Conservation (phyloP, 2,888 invertebrate species). For the Arrhopalites spinosus region DNA sequence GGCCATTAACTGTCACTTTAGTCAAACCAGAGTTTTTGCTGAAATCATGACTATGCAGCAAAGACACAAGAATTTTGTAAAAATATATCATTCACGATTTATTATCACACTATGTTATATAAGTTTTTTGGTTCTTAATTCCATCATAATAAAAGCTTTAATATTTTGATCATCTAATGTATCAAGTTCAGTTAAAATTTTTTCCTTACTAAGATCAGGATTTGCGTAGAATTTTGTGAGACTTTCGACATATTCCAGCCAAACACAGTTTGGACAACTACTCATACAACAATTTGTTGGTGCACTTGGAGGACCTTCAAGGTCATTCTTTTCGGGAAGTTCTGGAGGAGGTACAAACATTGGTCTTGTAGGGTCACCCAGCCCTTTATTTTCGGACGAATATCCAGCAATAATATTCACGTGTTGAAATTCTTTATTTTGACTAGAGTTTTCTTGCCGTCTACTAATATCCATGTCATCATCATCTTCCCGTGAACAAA, state of each 20-base stretch:
- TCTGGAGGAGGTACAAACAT: slow-evolving; percentile 31
- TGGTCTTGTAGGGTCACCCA: slow-evolving; percentile 42
- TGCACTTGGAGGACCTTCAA: slow-evolving; percentile 40
- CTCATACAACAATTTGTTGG: slow-evolving; percentile 90
- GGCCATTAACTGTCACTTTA: too few relatives aligned
- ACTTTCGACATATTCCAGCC: slow-evolving; percentile 86
- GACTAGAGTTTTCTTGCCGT: too few relatives aligned
- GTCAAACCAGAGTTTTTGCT: too few relatives aligned
- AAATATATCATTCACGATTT: too few relatives aligned
- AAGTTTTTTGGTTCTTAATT: slow-evolving; percentile 63
- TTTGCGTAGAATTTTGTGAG: slow-evolving; percentile 67
- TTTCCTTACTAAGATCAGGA: slow-evolving; percentile 70
- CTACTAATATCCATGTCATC: not conserved
- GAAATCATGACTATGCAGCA: too few relatives aligned
- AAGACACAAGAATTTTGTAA: too few relatives aligned
- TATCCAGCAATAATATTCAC: slow-evolving; percentile 8
- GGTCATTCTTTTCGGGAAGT: not conserved
- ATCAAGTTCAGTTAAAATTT: slow-evolving; percentile 67
- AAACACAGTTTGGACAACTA: slow-evolving; percentile 91
- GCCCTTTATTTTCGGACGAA: slow-evolving; percentile 47
- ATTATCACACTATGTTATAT: too few relatives aligned
- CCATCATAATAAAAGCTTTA: slow-evolving; percentile 79
- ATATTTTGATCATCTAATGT: slow-evolving; percentile 80
- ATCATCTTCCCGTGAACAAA: too few relatives aligned
- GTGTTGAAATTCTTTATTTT: too few relatives aligned